Evolutionary conservation across 2,113 vertebrate genomes (phyloP).

Genomic region (Carollia perspicillata): DNA sequence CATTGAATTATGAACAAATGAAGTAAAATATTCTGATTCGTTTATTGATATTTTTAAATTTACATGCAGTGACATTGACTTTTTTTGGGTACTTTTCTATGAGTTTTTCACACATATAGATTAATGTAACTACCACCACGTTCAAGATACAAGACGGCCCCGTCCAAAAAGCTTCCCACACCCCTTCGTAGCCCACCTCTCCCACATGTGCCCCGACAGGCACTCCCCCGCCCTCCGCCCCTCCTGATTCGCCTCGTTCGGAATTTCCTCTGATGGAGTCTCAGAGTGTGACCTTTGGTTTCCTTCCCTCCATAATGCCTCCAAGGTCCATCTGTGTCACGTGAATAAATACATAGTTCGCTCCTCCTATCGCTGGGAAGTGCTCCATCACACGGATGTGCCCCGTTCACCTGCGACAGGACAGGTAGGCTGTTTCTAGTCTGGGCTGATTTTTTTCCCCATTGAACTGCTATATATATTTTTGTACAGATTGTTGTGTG

Average conservation of each 20-base stretch:
- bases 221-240: not conserved
- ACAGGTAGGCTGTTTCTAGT: not conserved
- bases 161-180: not conserved
- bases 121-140: not conserved
- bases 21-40: not conserved
- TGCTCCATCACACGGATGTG: not conserved
- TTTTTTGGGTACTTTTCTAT: not conserved
- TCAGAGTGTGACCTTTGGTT: not conserved
- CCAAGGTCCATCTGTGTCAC: not conserved
- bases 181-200: not conserved
- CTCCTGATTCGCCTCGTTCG: not conserved
- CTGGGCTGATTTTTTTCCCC: not conserved
- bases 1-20: not conserved
- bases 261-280: not conserved
- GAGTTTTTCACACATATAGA: not conserved
- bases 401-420: not conserved
- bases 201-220: not conserved
- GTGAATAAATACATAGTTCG: not conserved
- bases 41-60: not conserved
- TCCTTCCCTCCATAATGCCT: not conserved
- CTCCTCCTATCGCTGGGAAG: not conserved
- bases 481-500: not conserved
- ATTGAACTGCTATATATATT: not conserved
- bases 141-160: not conserved
- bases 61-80: not conserved